A percentile compares a stretch with the other conserved stretches of the same genome.
phyloP scores from a whole-genome alignment of 1,140 invertebrate genomes.

The Fopius arisanus region DNA sequence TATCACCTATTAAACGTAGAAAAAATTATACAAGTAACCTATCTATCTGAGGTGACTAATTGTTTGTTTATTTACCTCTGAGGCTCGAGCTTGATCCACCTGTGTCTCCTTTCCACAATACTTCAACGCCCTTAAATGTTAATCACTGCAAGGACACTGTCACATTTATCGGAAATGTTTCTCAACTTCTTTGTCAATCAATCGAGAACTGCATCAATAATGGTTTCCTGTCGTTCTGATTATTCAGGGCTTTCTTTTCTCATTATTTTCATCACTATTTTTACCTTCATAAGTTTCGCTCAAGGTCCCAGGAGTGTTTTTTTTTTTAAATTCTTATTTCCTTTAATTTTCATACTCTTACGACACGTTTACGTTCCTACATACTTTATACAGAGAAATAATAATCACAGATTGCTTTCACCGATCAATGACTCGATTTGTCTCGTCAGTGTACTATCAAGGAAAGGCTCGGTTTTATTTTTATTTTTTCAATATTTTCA shows the following conservation, averaged over 20 bases:
- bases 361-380: constrained; percentile 2
- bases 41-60: constrained; percentile 37
- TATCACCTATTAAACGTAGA: constrained; percentile 45
- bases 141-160: background rate
- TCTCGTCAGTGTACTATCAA: constrained; percentile 22
- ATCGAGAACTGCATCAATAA: background rate
- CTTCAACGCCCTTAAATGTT: background rate
- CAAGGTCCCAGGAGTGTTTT: constrained; percentile 1
- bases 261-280: constrained; percentile 16
- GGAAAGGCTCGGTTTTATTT: constrained; percentile 13
- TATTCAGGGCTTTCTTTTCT: background rate
- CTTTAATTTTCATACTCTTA: constrained; percentile 11
- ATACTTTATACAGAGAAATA: constrained; percentile 43
- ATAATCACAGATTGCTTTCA: constrained; percentile 49
- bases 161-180: background rate
- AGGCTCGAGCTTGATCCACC: constrained; percentile 41
- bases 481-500: background rate
- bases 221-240: background rate
- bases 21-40: constrained; percentile 52
- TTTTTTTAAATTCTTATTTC: background rate
- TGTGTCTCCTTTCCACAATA: constrained; percentile 40
- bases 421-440: constrained; percentile 22
- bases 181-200: background rate
- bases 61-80: constrained; percentile 4
- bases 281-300: background rate